Base-by-base conservation (phyloP, 2,113 vertebrate species). In the Pardalotus punctatus region DNA sequence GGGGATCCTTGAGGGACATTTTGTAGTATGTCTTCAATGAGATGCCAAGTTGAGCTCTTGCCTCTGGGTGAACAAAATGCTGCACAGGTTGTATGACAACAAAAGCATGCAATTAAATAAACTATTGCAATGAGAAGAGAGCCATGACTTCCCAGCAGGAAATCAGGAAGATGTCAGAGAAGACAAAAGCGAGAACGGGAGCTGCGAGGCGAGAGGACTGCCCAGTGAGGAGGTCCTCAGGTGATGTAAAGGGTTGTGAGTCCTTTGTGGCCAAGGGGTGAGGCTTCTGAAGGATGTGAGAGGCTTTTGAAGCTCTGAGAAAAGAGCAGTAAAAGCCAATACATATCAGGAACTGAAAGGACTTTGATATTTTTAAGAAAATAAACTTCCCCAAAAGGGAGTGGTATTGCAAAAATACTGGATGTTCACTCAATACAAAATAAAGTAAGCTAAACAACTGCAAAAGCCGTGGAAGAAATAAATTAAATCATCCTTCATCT, bases 311-410 rank as follows among this genome's bases (percentile, higher is more conserved):
- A 81, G 56, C 50, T 62, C 35, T 43, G 33, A 48, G 14, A 48
- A 86, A 81, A 58, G 40, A 70, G 40, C 42, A 86, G 27, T 22
- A n/a, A 60, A 87, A 64, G 51, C 31, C 54, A 84, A 86, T 84
- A 89, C 22, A n/a, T 17, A 29, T 11, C n/a, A 86, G 85, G 79
- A 92, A 81, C 62, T 54, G 82, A 90, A 83, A 84, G 20, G 45
- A 71, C 88, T 90, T 87, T 60, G 82, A 77, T 90, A 88, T 66
- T 94, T 78, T 70, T 62, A 90, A 83, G 64, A 91, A 92, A 88
- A 94, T 82, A 88, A 94, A 88, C 81, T 65, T 51, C 42, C 42
- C 14, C 42, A 31, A 87, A 90, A 91, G 42, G 66, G 87, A 87
- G 86, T 14, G 35, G 69, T 81, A 45, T 14, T 92, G 65, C 24